Base-by-base conservation (phyloP, 2,797 vertebrate genomes). In the Catamblyrhynchus diadema region DNA sequence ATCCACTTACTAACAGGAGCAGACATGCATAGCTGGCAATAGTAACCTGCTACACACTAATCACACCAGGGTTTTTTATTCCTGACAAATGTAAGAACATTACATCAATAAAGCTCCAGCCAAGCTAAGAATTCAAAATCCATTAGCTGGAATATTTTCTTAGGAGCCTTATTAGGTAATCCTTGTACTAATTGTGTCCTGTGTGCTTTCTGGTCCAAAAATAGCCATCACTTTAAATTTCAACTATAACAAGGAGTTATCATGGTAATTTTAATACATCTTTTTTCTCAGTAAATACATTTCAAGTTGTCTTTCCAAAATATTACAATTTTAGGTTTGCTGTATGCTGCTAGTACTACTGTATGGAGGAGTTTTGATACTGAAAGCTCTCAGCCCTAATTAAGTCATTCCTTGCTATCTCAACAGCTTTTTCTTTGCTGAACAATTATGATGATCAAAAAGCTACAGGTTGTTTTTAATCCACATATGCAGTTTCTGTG, bases 41-140 rank as follows among this genome's bases (percentile, higher is more conserved):
- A 48, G 48, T 41, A 83, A 60, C 45, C 30, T 89, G 87, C 62
- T 84, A 50, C 71, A 73, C 30, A 48, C 59, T 83, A 81, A 93
- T 86, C 37, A 45, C 69, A 70, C 32, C n/a, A 37, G 9, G 10
- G 21, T 92, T 28, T 91, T 81, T 85, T 73, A 91, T 78, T 35
- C 82, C 66, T 93, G 53, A 94, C 64, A 72, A 92, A 91, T 81
- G 25, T 65, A 85, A 94, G 88, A 72, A 93, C 53, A 73, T 91
- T 82, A 62, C 65, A 90, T 79, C 90, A 72, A 67, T 93, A 87
- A 84, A 90, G 81, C 73, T 94, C 37, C 73, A 93, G 61, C 54
- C 86, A 95, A 88, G 74, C 86, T 94, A 91, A 93, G 88, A 91
- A 84, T 96, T 96, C 90, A 94, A 91, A 96, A 91, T 83, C 92